These are phyloP conservation scores for Lepidurus arcticus DNA, from an alignment of 1,140 invertebrate genomes.

Conservation along the genomic window DNA sequence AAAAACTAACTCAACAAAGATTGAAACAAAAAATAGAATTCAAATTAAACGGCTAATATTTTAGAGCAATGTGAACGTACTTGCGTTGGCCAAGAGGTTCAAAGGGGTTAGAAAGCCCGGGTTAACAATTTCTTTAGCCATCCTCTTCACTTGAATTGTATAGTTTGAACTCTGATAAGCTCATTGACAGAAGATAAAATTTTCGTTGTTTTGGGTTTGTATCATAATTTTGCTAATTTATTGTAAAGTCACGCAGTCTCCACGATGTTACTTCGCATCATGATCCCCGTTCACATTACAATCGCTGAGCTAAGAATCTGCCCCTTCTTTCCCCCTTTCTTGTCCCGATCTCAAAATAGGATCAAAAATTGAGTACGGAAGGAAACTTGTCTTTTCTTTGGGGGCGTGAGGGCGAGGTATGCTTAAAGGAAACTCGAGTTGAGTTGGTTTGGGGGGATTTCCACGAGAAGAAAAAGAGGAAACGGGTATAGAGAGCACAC, in stretches of 20 bases:
- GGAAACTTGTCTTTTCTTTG: background rate
- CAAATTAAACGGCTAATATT: no score
- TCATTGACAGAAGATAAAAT: background rate
- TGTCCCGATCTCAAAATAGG: background rate
- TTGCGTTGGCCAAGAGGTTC: no score
- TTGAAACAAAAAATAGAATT: no score
- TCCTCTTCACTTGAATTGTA: no score
- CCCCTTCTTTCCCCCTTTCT: background rate
- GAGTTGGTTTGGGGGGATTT: background rate
- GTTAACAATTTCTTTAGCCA: no score
- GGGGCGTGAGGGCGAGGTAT: background rate
- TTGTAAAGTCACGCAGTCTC: background rate
- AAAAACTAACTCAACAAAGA: no score
- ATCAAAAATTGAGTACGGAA: background rate
- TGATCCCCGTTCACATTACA: background rate
- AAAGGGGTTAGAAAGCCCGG: no score
- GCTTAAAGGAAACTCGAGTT: background rate
- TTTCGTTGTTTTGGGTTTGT: background rate
- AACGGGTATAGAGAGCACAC: background rate
- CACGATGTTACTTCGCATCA: background rate
- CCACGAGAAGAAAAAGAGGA: background rate
- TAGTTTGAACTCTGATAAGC: no score
- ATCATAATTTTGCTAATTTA: background rate
- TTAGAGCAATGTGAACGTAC: no score
- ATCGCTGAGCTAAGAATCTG: slow-evolving; percentile 14